Evolutionary conservation across 1,140 invertebrate genomes (phyloP).

Genomic region (Atta texana): DNA sequence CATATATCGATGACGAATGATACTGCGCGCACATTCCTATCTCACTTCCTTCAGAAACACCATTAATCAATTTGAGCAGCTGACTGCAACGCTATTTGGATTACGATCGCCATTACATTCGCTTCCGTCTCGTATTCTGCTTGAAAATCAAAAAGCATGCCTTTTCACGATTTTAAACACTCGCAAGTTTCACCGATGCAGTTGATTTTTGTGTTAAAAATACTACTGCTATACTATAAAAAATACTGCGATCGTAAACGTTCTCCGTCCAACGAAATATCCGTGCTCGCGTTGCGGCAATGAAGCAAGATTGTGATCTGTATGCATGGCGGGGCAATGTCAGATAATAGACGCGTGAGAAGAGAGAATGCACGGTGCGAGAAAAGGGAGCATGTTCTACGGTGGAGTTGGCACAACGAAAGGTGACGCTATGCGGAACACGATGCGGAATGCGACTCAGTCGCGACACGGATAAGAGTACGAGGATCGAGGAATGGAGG

Average conservation of each 20-base stretch:
- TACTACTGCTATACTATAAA: background rate
- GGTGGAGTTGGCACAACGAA: conserved; percentile 43
- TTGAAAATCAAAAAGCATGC: background rate
- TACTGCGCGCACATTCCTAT: conserved; percentile 47
- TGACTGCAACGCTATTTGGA: conserved; percentile 23
- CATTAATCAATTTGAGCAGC: conserved; percentile 69
- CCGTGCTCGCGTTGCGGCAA: background rate
- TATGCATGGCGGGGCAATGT: background rate
- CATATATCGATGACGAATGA: conserved; percentile 73
- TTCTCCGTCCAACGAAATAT: background rate
- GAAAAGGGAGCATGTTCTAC: conserved; percentile 2
- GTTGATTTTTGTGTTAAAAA: background rate
- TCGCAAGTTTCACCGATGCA: background rate
- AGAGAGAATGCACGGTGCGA: background rate
- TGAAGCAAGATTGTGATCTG: conserved; percentile 31
- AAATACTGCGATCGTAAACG: background rate
- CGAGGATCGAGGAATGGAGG: conserved; percentile 53
- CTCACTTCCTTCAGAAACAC: conserved; percentile 1
- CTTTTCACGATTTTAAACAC: background rate
- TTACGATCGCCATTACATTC: background rate
- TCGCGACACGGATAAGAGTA: conserved; percentile 63
- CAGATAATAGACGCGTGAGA: conserved; percentile 7
- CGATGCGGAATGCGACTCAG: conserved; percentile 46
- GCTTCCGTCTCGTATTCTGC: background rate
- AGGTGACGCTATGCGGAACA: conserved; percentile 52